Conservation (phyloP, 2,113 vertebrate species). For the Nanorana parkeri region DNA sequence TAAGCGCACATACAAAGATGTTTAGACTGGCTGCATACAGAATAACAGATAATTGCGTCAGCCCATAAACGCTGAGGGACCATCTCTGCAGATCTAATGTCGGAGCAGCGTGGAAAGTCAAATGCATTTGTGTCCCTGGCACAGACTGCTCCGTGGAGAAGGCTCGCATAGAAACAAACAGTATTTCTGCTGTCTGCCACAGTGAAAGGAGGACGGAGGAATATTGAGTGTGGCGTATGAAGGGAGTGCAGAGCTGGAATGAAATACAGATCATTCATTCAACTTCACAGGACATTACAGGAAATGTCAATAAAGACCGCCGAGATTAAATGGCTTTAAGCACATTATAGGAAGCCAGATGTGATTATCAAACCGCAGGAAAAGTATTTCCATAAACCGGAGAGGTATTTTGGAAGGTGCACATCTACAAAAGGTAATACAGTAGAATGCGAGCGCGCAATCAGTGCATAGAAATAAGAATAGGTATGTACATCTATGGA, state of each 20-base stretch:
- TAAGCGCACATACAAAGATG: background rate
- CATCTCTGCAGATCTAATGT: background rate
- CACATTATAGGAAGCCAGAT: background rate
- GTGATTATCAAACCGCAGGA: background rate
- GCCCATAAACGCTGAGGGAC: background rate
- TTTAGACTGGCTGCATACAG: conserved; percentile 26
- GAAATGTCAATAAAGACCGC: conserved; percentile 42
- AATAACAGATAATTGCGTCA: conserved; percentile 39
- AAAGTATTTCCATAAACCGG: background rate
- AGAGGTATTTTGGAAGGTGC: no score
- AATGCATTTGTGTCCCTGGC: background rate
- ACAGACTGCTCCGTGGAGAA: background rate
- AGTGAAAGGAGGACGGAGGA: background rate
- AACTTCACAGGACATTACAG: conserved; percentile 30
- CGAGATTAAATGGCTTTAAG: conserved; percentile 45
- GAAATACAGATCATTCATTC: conserved; percentile 30
- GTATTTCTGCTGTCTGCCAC: background rate
- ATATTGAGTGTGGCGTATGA: background rate
- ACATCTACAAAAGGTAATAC: no score
- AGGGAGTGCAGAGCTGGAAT: background rate
- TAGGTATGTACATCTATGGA: background rate
- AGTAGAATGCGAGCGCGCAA: no score
- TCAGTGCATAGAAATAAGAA: background rate
- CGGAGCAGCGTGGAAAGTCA: background rate
- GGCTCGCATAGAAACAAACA: background rate